Evolutionary conservation across 2,797 vertebrate genomes (phyloP), one percentile per base, ranked within the genome.

Genomic region (Smutsia gigantea): DNA sequence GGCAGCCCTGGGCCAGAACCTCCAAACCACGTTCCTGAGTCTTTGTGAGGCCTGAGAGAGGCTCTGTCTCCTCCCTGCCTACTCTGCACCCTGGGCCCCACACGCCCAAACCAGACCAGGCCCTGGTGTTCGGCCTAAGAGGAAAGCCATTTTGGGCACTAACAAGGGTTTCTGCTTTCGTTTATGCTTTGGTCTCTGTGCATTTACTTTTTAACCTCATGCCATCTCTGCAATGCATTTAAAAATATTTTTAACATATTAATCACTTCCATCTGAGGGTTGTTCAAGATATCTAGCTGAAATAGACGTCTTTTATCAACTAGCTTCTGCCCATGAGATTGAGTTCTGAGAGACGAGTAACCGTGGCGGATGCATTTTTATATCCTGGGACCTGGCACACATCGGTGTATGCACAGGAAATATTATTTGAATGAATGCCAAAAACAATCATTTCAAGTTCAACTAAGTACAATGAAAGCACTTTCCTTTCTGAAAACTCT

Each of bases 401-500:
- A 2, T 31, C 23, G 10, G 3, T 31, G 46, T 25, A 6, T 14
- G 11, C 61, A 39, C 64, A 61, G 81, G 81, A 74, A 82, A 29
- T 42, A 61, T 55, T 69, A n/a, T 78, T 90, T 93, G 68, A 74
- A 68, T 57, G 18, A 71, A 49, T 17, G 53, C 83, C 90, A 51
- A 61, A 75, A 69, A 42, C 55, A 72, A 34, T 49, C 31, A 77
- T 72, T 68, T 71, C 83, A 85, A 88, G 34, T 86, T 81, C 14
- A 91, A 59, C 72, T 72, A 81, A 77, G 79, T 51, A 78, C 61
- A 42, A 18, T 59, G 82, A 77, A 87, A 49, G 72, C 68, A 59
- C 66, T 86, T 96, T 94, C 79, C 90, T 82, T 66, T 71, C 74
- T 64, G 86, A 51, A 77, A 85, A 89, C 29, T 75, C 88, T 68